Evolutionary conservation across 2,113 vertebrate genomes (phyloP).

Genomic region (Dipodomys merriami): DNA sequence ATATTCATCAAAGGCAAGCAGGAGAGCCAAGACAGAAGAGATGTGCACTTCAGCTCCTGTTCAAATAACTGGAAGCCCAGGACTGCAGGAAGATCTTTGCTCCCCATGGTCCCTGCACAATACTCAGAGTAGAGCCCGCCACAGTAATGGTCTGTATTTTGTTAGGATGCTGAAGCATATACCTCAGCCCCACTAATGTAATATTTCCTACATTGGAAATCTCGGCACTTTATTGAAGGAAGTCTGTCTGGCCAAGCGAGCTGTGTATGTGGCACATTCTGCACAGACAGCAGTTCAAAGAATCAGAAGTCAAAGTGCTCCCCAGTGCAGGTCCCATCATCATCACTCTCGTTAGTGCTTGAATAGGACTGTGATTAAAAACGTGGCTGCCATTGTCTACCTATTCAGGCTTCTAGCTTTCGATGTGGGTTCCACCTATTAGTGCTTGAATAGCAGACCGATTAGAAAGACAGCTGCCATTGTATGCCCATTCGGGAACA

Average conservation of each 20-base stretch:
- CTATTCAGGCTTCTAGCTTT: conserved; percentile 85
- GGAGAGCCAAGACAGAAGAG: conserved; percentile 53
- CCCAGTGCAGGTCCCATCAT: conserved; percentile 87
- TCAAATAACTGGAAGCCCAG: conserved; percentile 77
- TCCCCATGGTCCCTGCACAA: conserved; percentile 71
- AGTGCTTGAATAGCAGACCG: conserved; percentile 84
- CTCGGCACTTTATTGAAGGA: conserved; percentile 82
- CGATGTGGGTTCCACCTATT: conserved; percentile 87
- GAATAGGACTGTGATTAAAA: conserved; percentile 90
- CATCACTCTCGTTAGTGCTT: conserved; percentile 87
- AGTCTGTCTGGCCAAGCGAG: conserved; percentile 83
- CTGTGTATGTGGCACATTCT: conserved; percentile 69
- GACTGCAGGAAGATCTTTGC: conserved; percentile 77
- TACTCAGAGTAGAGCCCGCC: conserved; percentile 75
- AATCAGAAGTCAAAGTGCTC: conserved; percentile 89
- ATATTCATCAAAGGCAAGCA: conserved; percentile 49
- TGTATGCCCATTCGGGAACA: conserved; percentile 83
- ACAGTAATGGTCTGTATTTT: conserved; percentile 82
- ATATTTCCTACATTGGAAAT: conserved; percentile 84
- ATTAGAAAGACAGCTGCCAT: conserved; percentile 87
- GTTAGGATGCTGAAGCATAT: conserved; percentile 70
- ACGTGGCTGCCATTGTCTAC: conserved; percentile 86
- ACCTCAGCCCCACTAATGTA: conserved; percentile 80
- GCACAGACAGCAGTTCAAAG: conserved; percentile 85
- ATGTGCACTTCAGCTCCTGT: conserved; percentile 78